These are phyloP conservation scores for Hydrolagus affinis DNA, from an alignment of 2,113 vertebrate species.

Conservation along the genomic window DNA sequence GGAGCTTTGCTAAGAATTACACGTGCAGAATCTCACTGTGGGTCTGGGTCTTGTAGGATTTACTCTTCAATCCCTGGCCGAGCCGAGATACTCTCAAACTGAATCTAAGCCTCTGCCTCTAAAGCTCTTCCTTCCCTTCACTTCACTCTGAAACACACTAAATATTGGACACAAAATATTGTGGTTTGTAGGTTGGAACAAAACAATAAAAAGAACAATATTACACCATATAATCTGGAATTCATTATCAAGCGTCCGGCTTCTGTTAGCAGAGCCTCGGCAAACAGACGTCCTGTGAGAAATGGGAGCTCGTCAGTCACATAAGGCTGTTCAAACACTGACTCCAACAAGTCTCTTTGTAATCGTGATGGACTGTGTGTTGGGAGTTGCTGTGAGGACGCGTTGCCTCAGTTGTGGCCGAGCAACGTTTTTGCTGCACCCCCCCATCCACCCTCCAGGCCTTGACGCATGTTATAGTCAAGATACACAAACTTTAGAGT, in stretches of 20 bases:
- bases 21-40: not conserved
- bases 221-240: not conserved
- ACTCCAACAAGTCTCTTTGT: constrained; percentile 12
- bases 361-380: not conserved
- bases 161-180: not conserved
- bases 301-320: not conserved
- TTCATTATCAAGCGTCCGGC: not conserved
- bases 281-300: not conserved
- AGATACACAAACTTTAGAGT: not conserved
- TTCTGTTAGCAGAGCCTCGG: not conserved
- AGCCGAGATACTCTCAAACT: too few relatives aligned
- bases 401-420: not conserved
- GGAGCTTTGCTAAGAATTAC: not conserved
- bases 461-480: too few relatives aligned
- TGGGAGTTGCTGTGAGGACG: not conserved
- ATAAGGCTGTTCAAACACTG: constrained; percentile 1
- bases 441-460: too few relatives aligned
- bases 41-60: not conserved
- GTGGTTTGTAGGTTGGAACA: not conserved
- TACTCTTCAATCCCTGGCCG: not conserved
- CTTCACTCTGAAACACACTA: not conserved
- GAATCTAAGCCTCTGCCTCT: not conserved
- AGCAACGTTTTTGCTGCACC: not conserved
- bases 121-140: not conserved
- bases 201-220: not conserved